A percentile compares a stretch with the other conserved stretches of the same genome.
Evolutionary conservation across 2,888 invertebrate species (phyloP).

Genomic region (Bombylius discolor): DNA sequence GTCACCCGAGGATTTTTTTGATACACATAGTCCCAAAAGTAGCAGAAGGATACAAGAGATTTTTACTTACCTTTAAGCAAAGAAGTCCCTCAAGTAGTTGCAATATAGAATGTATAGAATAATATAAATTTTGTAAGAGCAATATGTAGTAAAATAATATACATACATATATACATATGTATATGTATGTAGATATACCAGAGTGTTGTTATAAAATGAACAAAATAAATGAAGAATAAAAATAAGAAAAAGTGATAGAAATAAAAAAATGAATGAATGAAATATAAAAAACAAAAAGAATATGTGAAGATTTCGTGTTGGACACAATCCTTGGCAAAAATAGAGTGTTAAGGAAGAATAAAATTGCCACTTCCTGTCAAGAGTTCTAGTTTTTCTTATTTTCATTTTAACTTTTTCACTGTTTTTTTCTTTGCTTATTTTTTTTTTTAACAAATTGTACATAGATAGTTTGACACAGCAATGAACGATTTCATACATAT

Average conservation of each 20-base stretch:
- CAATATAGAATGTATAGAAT: too few relatives aligned
- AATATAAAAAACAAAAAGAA: neutral
- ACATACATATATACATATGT: neutral
- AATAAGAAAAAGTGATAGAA: neutral
- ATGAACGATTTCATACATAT: too few relatives aligned
- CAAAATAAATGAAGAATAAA: neutral
- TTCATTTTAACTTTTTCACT: neutral
- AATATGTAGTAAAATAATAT: neutral
- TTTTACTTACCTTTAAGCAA: neutral
- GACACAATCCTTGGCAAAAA: neutral
- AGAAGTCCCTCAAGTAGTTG: neutral
- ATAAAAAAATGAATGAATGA: too few relatives aligned
- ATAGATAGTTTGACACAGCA: neutral
- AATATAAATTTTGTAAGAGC: neutral
- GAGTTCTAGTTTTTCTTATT: neutral
- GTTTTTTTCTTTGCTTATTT: neutral
- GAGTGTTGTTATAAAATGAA: neutral
- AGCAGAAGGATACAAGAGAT: neutral
- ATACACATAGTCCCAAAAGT: neutral
- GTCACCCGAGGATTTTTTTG: neutral
- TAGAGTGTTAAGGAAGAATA: neutral
- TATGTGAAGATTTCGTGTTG: neutral
- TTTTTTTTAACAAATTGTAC: neutral
- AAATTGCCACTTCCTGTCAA: slow-evolving; percentile 1
- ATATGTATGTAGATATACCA: neutral